These are phyloP conservation scores for Botrylloides violaceus DNA, from an alignment of 23 tunicate genomes.

Conservation along the genomic window DNA sequence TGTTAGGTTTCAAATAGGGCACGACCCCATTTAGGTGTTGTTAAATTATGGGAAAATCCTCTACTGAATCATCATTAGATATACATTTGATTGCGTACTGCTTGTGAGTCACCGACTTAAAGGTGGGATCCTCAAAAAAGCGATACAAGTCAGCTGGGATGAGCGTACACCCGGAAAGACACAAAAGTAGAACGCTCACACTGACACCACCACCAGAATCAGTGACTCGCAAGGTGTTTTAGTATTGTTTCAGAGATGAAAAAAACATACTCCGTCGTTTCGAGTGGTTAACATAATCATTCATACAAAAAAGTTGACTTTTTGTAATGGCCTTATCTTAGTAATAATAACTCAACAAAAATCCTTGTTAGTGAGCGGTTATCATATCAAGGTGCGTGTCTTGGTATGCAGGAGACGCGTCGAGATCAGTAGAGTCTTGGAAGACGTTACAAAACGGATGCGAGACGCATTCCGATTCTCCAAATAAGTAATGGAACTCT, in stretches of 20 bases:
- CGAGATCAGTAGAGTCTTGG: neutral
- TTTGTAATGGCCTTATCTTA: too few relatives aligned
- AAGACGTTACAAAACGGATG: slow-evolving; percentile 53
- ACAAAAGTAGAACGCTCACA: too few relatives aligned
- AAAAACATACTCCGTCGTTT: neutral
- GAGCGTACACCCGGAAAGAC: too few relatives aligned
- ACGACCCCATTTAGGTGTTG: neutral
- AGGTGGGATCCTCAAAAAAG: too few relatives aligned
- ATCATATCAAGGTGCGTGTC: neutral
- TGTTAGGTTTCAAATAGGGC: neutral
- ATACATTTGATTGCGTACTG: too few relatives aligned
- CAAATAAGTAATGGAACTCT: slow-evolving; percentile 48
- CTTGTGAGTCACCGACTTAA: neutral
- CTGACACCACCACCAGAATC: too few relatives aligned
- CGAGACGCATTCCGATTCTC: slow-evolving; percentile 33
- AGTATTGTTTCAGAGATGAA: neutral
- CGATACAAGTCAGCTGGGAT: too few relatives aligned
- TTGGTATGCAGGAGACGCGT: neutral
- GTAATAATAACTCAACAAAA: too few relatives aligned
- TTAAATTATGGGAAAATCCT: neutral
- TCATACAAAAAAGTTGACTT: too few relatives aligned
- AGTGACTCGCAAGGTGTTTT: too few relatives aligned
- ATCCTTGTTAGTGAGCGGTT: neutral
- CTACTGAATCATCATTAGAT: neutral
- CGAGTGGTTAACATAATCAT: too few relatives aligned